Percentiles rank a stretch among this genome's conserved stretches.
These are phyloP conservation scores for Sebastes diploproa DNA, from an alignment of 2,797 vertebrate genomes.

Conservation along the genomic window DNA sequence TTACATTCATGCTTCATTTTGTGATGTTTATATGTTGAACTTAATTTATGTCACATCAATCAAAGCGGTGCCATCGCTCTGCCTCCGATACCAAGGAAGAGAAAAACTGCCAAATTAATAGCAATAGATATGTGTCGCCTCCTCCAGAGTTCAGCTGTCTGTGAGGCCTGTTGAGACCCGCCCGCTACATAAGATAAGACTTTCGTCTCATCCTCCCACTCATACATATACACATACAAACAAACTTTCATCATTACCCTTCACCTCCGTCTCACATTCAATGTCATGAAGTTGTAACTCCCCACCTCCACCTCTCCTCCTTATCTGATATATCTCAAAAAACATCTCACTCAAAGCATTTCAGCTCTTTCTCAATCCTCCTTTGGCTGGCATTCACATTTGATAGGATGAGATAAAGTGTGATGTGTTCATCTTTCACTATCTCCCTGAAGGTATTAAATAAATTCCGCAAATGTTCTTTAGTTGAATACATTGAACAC, in stretches of 20 bases:
- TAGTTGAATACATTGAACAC: not conserved
- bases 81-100: not conserved
- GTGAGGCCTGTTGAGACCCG: conserved; percentile 46
- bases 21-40: not conserved
- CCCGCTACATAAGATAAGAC: conserved; percentile 62
- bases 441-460: conserved; percentile 16
- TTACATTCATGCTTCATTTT: not conserved
- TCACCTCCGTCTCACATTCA: conserved; percentile 9
- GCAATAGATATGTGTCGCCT: not conserved
- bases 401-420: conserved; percentile 22
- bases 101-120: not conserved
- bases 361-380: conserved; percentile 26
- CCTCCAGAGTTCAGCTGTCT: conserved; percentile 18
- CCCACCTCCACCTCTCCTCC: not conserved
- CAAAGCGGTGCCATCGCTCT: not conserved
- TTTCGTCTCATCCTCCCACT: conserved; percentile 46
- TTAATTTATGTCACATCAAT: not conserved
- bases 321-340: conserved; percentile 11
- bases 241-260: conserved; percentile 28
- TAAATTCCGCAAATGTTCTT: not conserved
- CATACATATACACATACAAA: conserved; percentile 22
- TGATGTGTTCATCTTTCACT: conserved; percentile 21
- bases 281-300: not conserved
- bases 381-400: conserved; percentile 18
- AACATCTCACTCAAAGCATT: conserved; percentile 4